phyloP scores from a whole-genome alignment of 1,140 invertebrate species.

The Euschistus heros region DNA sequence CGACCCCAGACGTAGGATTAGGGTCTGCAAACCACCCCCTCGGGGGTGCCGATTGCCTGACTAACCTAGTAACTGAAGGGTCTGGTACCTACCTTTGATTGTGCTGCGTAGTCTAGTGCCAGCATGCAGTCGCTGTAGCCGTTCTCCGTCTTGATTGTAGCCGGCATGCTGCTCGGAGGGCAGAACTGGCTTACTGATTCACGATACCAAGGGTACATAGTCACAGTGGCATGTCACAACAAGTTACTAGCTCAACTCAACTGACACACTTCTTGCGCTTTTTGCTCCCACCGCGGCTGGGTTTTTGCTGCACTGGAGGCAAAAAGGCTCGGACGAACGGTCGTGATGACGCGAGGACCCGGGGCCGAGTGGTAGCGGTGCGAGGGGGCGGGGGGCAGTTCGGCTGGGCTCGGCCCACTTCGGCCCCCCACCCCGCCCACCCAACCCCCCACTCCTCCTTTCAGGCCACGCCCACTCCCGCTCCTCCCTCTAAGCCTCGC shows the following conservation, averaged over 20 bases:
- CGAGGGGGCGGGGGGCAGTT: conserved; percentile 5
- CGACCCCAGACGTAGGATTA: too few relatives aligned
- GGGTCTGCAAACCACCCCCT: too few relatives aligned
- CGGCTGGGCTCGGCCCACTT: conserved; percentile 17
- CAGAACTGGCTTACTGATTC: conserved; percentile 48
- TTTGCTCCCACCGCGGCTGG: neutral
- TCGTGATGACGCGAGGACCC: conserved; percentile 8
- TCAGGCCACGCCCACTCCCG: neutral
- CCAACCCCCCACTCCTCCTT: neutral
- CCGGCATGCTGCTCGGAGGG: conserved; percentile 38
- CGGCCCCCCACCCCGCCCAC: conserved; percentile 13
- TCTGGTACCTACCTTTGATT: conserved; percentile 48
- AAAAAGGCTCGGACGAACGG: neutral
- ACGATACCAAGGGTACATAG: conserved; percentile 60
- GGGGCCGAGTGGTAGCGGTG: neutral
- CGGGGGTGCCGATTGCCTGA: too few relatives aligned
- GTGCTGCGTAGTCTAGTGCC: conserved; percentile 53
- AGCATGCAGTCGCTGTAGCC: conserved; percentile 62
- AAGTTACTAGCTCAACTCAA: neutral
- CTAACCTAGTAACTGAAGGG: too few relatives aligned
- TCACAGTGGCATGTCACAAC: neutral
- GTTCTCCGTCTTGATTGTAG: conserved; percentile 54
- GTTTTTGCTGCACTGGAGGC: neutral
- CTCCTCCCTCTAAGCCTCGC: neutral
- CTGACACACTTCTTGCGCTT: neutral